Evolutionary conservation across 2,888 invertebrate species (phyloP).

Genomic region (Beris chalybata): DNA sequence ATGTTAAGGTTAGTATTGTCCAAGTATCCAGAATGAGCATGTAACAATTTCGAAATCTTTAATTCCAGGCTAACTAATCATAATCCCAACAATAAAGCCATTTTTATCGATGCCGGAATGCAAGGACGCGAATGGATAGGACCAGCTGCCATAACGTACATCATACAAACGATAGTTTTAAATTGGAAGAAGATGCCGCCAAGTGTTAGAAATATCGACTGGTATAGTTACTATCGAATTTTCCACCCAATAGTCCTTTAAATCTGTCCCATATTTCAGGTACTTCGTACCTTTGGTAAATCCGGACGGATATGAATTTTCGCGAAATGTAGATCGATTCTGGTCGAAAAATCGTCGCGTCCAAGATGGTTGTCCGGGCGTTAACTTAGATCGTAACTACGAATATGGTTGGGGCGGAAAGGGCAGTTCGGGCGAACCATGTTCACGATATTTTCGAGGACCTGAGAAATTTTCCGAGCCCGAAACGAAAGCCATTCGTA

Average conservation of each 20-base stretch:
- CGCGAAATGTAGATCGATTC: conserved; percentile 75
- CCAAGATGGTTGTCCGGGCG: conserved; percentile 68
- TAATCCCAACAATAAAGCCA: conserved; percentile 61
- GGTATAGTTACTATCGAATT: conserved; percentile 56
- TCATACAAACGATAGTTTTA: conserved; percentile 70
- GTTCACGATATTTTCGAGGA: conserved; percentile 79
- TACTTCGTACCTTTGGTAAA: conserved; percentile 75
- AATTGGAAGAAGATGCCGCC: conserved; percentile 65
- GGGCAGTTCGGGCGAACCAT: conserved; percentile 79
- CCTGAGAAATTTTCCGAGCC: conserved; percentile 81
- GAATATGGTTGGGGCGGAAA: conserved; percentile 82
- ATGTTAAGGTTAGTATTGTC: conserved; percentile 54
- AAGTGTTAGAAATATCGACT: conserved; percentile 76
- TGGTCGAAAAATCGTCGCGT: conserved; percentile 77
- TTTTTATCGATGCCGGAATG: conserved; percentile 75
- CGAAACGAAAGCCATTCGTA: conserved; percentile 69
- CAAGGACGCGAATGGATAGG: conserved; percentile 90
- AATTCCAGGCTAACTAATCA: conserved; percentile 68
- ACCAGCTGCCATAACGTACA: conserved; percentile 74
- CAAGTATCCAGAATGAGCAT: background rate
- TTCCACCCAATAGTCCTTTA: background rate
- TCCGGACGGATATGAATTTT: conserved; percentile 86
- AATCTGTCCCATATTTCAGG: conserved; percentile 48
- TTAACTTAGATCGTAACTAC: conserved; percentile 84
- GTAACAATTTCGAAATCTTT: background rate